Conservation (phyloP, 2,797 vertebrate species). For the Coluber constrictor region DNA sequence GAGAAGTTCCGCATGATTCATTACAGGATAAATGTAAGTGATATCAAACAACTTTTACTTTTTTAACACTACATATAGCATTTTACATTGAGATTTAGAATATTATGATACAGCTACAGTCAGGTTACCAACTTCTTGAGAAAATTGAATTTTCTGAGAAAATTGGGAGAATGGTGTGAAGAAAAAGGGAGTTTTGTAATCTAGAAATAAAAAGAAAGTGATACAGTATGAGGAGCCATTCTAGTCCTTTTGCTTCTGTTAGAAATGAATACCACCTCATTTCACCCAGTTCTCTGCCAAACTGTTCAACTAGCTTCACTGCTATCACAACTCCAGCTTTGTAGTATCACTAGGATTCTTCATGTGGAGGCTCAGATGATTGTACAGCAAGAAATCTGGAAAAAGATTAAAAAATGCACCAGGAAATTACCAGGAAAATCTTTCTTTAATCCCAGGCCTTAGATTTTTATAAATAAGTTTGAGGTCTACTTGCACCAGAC, state of each 20-base stretch:
- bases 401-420: background rate
- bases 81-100: background rate
- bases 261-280: background rate
- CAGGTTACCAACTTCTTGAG: background rate
- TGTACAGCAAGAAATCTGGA: background rate
- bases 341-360: background rate
- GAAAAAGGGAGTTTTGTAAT: background rate
- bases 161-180: background rate
- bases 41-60: background rate
- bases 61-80: background rate
- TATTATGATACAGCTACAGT: too few relatives aligned
- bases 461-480: background rate
- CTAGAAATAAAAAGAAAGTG: background rate
- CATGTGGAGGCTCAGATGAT: background rate
- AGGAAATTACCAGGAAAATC: background rate
- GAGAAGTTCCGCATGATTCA: slow-evolving; percentile 94
- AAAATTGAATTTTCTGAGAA: background rate
- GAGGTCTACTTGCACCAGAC: background rate
- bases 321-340: too few relatives aligned
- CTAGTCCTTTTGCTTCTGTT: background rate
- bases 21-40: slow-evolving; percentile 96
- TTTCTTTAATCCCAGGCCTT: background rate
- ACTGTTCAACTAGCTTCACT: background rate
- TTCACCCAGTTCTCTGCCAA: background rate
- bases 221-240: background rate